Conservation (phyloP, 2,888 invertebrate genomes). For the Dryadula phaetusa region DNA sequence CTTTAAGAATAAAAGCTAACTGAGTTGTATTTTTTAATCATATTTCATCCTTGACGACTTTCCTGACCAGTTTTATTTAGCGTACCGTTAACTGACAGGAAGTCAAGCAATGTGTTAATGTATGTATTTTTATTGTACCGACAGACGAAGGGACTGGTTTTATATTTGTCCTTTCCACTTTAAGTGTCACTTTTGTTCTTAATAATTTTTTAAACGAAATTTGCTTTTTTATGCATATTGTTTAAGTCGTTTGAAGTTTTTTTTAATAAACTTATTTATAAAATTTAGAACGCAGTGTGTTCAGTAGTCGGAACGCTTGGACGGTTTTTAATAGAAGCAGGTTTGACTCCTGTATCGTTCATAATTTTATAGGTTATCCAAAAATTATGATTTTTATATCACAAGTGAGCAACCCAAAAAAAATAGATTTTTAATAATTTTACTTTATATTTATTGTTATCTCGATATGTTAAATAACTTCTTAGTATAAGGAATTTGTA, state of each 20-base stretch:
- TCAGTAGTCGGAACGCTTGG: no score
- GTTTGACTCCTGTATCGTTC: no score
- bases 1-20: background rate
- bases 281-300: no score
- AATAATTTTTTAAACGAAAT: background rate
- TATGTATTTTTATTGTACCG: slow-evolving; percentile 16
- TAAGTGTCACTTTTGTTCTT: background rate
- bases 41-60: slow-evolving; percentile 18
- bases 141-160: background rate
- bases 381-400: no score
- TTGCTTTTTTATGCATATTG: background rate
- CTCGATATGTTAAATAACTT: no score
- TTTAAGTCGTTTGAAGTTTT: background rate
- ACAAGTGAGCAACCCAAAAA: no score
- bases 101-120: slow-evolving; percentile 16
- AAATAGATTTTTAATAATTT: no score
- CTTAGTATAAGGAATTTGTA: no score
- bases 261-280: no score
- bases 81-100: slow-evolving; percentile 25
- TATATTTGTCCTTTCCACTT: slow-evolving; percentile 6
- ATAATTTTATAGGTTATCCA: no score
- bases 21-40: background rate
- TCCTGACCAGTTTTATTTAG: slow-evolving; percentile 22
- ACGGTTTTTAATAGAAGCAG: no score
- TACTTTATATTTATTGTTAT: no score